Conservation (phyloP, 2,888 invertebrate genomes). For the Rotaria socialis region DNA sequence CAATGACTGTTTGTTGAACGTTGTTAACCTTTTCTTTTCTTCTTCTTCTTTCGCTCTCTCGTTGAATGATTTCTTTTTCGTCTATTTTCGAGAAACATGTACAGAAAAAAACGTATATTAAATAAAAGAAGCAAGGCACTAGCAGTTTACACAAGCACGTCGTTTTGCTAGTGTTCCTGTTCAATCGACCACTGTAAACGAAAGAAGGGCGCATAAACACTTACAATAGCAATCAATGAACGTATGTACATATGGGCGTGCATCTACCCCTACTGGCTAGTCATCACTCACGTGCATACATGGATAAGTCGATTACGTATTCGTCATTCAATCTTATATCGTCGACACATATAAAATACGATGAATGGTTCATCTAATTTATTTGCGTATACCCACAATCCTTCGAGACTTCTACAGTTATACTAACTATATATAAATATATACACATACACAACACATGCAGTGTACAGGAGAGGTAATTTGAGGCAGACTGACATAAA, state of each 20-base stretch:
- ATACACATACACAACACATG: background rate
- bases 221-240: background rate
- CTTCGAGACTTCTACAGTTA: background rate
- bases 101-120: background rate
- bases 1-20: background rate
- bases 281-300: background rate
- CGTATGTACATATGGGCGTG: background rate
- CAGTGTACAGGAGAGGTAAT: background rate
- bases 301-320: conserved; percentile 8
- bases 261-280: background rate
- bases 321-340: background rate
- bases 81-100: background rate
- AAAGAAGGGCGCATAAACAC: background rate
- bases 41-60: background rate
- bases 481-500: conserved; percentile 1
- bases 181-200: background rate
- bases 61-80: background rate
- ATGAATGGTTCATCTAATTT: conserved; percentile 21
- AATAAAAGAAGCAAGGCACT: background rate
- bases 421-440: background rate
- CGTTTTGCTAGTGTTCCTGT: background rate
- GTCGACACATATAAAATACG: conserved; percentile 2
- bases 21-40: background rate
- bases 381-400: background rate
- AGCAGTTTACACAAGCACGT: background rate